Evolutionary conservation across 2,888 invertebrate genomes (phyloP).

Genomic region (Pollenia angustigena): DNA sequence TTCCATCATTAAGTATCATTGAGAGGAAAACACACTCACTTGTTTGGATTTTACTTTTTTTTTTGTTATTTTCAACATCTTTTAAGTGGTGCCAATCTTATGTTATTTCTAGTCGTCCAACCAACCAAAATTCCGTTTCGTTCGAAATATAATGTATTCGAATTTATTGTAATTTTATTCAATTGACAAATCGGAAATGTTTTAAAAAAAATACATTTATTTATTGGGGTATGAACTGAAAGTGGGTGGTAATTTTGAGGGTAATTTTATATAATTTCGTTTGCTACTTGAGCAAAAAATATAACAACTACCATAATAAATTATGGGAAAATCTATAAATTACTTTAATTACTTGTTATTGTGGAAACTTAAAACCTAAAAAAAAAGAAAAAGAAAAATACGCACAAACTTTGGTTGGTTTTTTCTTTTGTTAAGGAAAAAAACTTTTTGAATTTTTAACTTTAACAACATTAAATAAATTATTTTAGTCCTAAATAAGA

Average conservation of each 20-base stretch:
- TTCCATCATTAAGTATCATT: slow-evolving; percentile 61
- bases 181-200: slow-evolving; percentile 82
- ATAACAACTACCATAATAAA: slow-evolving; percentile 69
- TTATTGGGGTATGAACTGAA: slow-evolving; percentile 67
- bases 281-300: slow-evolving; percentile 55
- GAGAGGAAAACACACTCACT: slow-evolving; percentile 23
- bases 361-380: slow-evolving; percentile 48
- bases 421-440: slow-evolving; percentile 23
- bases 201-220: slow-evolving; percentile 66
- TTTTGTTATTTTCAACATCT: slow-evolving; percentile 23
- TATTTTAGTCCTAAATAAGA: slow-evolving; percentile 29
- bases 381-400: slow-evolving; percentile 20
- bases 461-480: slow-evolving; percentile 54
- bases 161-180: slow-evolving; percentile 81
- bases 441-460: slow-evolving; percentile 51
- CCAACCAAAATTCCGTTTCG: slow-evolving; percentile 67
- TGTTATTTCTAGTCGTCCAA: slow-evolving; percentile 48
- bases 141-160: slow-evolving; percentile 56
- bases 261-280: slow-evolving; percentile 65
- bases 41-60: slow-evolving; percentile 5
- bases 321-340: slow-evolving; percentile 73
- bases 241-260: slow-evolving; percentile 66
- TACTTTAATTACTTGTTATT: slow-evolving; percentile 74
- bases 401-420: slow-evolving; percentile 9
- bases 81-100: slow-evolving; percentile 69